These are phyloP conservation scores for Vultur gryphus DNA, from an alignment of 2,797 vertebrate genomes.

Conservation along the genomic window DNA sequence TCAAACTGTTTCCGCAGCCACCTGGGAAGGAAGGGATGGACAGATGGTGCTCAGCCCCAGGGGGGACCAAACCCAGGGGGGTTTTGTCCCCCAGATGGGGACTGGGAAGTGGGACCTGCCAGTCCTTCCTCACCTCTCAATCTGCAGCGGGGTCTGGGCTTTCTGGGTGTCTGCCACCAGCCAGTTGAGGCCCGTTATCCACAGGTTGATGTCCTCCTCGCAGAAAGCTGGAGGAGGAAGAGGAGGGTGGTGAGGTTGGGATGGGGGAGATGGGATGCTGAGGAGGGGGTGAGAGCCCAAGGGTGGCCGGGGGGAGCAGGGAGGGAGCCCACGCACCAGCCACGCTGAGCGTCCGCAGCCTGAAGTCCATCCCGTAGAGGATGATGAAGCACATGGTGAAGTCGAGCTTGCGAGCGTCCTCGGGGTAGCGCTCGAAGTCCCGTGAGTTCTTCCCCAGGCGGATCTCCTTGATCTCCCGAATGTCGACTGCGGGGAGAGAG, in stretches of 20 bases:
- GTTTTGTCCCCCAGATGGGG: not conserved
- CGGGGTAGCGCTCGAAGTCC: conserved; percentile 87
- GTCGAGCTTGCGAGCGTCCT: conserved; percentile 86
- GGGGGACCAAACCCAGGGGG: not conserved
- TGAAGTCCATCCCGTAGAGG: conserved; percentile 84
- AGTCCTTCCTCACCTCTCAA: conserved; percentile 73
- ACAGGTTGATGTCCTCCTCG: conserved; percentile 85
- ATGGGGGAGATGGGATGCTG: not conserved
- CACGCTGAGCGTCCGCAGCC: conserved; percentile 82
- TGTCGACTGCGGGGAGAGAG: conserved; percentile 73
- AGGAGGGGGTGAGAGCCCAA: not conserved
- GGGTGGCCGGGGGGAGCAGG: accelerated
- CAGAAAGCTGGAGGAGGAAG: conserved; percentile 76
- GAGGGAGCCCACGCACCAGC: conserved; percentile 70
- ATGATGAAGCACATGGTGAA: conserved; percentile 84
- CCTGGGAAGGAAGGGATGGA: conserved; percentile 53
- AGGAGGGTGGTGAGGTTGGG: not conserved
- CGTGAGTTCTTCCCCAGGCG: conserved; percentile 84
- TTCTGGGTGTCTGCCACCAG: conserved; percentile 79
- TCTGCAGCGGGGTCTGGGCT: conserved; percentile 79
- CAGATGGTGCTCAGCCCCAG: not conserved
- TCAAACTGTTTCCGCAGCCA: conserved; percentile 87
- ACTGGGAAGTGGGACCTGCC: not conserved
- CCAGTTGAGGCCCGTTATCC: conserved; percentile 84
- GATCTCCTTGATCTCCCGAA: conserved; percentile 88